Conservation (phyloP, 2,888 invertebrate species). For the Lasioglossum figueresi region DNA sequence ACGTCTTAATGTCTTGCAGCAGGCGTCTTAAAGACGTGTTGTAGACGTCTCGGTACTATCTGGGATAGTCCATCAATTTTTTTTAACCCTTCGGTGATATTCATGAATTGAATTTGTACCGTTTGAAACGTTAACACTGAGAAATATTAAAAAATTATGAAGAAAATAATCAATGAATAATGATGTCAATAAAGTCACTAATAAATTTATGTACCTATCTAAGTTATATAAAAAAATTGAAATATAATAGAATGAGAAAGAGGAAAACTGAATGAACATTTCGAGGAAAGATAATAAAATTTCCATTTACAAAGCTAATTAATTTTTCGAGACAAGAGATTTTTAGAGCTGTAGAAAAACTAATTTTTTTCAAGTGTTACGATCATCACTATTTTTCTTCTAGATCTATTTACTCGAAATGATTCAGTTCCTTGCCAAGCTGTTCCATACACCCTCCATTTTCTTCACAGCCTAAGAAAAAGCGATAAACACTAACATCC, state of each 20-base stretch:
- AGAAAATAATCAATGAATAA: not conserved
- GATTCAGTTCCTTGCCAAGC: conserved; percentile 24
- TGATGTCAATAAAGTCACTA: not conserved
- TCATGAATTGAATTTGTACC: not conserved
- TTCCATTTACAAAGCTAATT: not conserved
- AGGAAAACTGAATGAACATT: not conserved
- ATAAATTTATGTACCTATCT: not conserved
- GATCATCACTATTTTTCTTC: not conserved
- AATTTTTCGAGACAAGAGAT: not conserved
- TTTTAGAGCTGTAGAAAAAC: not conserved
- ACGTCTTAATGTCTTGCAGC: too few relatives aligned
- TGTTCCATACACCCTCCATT: conserved; percentile 17
- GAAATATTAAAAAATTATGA: too few relatives aligned
- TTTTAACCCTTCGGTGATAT: not conserved
- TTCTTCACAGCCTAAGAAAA: conserved; percentile 40
- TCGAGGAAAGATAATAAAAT: not conserved
- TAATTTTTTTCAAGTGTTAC: not conserved
- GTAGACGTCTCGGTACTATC: too few relatives aligned
- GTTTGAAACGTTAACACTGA: too few relatives aligned
- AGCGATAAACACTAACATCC: conserved; percentile 50
- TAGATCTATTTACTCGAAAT: conserved; percentile 3
- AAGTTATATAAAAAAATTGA: not conserved
- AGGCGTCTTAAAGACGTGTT: too few relatives aligned
- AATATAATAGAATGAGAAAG: not conserved
- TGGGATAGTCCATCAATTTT: too few relatives aligned